Percentiles rank a stretch among this genome's conserved stretches.
These are phyloP conservation scores for Ephialtes manifestator DNA, from an alignment of 2,888 invertebrate genomes.

Conservation along the genomic window DNA sequence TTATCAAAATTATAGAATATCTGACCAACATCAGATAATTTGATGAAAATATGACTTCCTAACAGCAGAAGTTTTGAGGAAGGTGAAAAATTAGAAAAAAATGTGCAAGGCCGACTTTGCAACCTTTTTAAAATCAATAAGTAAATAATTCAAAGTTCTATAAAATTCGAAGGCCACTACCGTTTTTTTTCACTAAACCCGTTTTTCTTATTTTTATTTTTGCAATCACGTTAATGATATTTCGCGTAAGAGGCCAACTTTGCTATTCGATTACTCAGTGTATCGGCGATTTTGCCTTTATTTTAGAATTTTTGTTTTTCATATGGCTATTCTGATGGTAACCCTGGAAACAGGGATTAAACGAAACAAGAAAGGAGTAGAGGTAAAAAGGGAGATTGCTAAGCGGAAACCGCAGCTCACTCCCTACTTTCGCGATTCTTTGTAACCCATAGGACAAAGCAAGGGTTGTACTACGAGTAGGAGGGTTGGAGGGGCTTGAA, in stretches of 20 bases:
- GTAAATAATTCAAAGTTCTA: background rate
- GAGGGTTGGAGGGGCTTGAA: conserved; percentile 47
- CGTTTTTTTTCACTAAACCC: too few relatives aligned
- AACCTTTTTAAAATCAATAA: too few relatives aligned
- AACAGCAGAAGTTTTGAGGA: too few relatives aligned
- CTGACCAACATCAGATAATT: too few relatives aligned
- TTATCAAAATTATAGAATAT: too few relatives aligned
- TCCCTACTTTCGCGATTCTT: background rate
- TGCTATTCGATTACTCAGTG: background rate
- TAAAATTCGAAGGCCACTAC: too few relatives aligned
- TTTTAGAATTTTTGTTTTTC: background rate
- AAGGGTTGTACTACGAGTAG: conserved; percentile 46
- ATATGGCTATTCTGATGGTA: background rate
- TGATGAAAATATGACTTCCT: too few relatives aligned
- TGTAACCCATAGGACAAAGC: conserved; percentile 26
- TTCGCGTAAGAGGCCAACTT: background rate
- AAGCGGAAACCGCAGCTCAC: conserved; percentile 37
- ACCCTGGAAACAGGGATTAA: background rate
- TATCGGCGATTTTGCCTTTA: background rate
- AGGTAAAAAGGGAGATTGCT: conserved; percentile 23
- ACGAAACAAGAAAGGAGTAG: background rate
- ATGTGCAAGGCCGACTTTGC: too few relatives aligned
- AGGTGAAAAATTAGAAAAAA: too few relatives aligned
- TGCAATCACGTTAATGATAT: background rate
- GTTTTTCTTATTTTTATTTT: background rate